phyloP scores from a whole-genome alignment of 1,140 invertebrate genomes.

The Ephestia elutella region DNA sequence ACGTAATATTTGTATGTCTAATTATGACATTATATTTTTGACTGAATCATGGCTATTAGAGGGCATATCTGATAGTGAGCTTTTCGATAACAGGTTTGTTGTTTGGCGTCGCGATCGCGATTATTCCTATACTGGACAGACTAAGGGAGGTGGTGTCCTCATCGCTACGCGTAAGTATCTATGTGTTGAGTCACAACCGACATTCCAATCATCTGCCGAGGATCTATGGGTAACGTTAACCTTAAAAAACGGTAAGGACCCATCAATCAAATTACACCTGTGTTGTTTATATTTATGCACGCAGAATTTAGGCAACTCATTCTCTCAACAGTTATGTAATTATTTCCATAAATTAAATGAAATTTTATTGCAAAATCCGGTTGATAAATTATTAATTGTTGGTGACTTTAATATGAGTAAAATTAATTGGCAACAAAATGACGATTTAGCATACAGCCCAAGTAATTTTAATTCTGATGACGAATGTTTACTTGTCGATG shows the following conservation, averaged over 20 bases:
- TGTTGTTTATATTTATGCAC: no score
- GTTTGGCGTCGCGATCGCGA: constrained; percentile 27
- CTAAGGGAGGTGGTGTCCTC: constrained; percentile 19
- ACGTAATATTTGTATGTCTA: constrained; percentile 5
- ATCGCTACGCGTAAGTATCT: constrained; percentile 18
- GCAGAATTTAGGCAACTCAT: no score
- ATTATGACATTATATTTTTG: constrained; percentile 24
- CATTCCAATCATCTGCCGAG: constrained; percentile 17
- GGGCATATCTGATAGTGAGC: constrained; percentile 17
- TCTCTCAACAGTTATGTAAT: no score
- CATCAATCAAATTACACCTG: no score
- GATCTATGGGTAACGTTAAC: constrained; percentile 17
- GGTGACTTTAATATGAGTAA: no score
- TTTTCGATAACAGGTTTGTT: constrained; percentile 22
- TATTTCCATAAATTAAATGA: no score
- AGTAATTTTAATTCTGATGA: no score
- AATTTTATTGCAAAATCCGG: no score
- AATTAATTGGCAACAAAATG: no score
- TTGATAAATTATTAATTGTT: no score
- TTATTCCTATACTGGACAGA: constrained; percentile 17
- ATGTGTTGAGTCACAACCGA: constrained; percentile 6
- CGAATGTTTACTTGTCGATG: no score
- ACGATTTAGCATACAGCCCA: no score
- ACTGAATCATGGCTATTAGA: constrained; percentile 11
- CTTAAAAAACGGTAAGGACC: constrained; percentile 3